These are phyloP conservation scores for Anguilla rostrata DNA, from an alignment of 2,113 vertebrate genomes.

Conservation along the genomic window DNA sequence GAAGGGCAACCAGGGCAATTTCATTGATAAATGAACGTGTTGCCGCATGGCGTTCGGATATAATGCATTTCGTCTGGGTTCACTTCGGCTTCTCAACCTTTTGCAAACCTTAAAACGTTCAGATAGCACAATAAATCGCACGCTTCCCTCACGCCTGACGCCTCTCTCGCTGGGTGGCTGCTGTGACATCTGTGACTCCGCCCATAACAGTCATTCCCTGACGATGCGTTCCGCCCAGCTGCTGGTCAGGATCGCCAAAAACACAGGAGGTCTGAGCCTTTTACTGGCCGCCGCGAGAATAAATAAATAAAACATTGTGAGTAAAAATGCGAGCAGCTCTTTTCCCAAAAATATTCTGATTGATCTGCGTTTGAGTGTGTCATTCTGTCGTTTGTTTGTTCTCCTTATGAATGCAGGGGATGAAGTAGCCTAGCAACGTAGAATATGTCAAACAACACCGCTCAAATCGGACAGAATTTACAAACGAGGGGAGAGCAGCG, in stretches of 20 bases:
- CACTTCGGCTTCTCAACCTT: conserved; percentile 2
- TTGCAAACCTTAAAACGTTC: background rate
- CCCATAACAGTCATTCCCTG: background rate
- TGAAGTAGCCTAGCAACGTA: too few relatives aligned
- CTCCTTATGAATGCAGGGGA: too few relatives aligned
- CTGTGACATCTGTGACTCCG: background rate
- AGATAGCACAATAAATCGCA: background rate
- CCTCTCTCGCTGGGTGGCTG: background rate
- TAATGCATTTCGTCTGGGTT: conserved; percentile 1
- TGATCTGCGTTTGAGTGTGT: too few relatives aligned
- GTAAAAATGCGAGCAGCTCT: too few relatives aligned
- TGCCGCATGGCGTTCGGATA: background rate
- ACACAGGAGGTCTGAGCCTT: background rate
- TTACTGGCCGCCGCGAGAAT: too few relatives aligned
- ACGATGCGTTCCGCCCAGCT: background rate
- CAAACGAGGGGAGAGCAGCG: too few relatives aligned
- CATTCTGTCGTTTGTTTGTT: too few relatives aligned
- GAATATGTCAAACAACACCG: too few relatives aligned
- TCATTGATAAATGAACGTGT: background rate
- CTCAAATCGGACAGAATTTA: too few relatives aligned
- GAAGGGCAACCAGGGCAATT: background rate
- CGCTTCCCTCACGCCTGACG: background rate
- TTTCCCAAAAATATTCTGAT: too few relatives aligned
- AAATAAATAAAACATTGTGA: too few relatives aligned
- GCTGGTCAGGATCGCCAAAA: background rate